Evolutionary conservation across 1,140 invertebrate species (phyloP), one percentile per base, ranked within the genome.

Genomic region (Tachypleus tridentatus): DNA sequence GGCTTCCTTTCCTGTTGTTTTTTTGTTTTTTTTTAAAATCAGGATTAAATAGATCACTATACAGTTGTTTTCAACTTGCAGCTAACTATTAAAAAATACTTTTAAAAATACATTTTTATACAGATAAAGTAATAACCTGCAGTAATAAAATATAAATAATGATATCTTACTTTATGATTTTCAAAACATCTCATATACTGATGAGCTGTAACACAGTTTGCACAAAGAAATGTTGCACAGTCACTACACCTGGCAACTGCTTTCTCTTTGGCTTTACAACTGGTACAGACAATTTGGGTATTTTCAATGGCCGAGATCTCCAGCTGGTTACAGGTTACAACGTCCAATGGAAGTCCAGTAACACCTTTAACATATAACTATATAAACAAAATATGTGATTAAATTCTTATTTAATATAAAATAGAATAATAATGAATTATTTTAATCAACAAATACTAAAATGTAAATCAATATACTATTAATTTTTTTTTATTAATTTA

Each of bases 121-220:
- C 29, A 29, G 29, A 29, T 29, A 29, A 29, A 29, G 29, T 29
- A 29, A 29, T 29, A 29, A 29, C 29, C 29, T 29, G 29, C 29
- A 54, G 53, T 3, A 8, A 8, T n/a, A n/a, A 29, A 29, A 29
- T 29, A 29, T 29, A 29, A 29, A 29, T 2, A 29, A 29, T 29
- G 29, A 29, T 2, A 29, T 29, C 52, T 65, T 57, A 80, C 79
- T 73, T 76, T 76, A 67, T 96, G 93, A 71, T 88, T 91, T 77
- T 95, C 91, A 76, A 95, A 95, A 77, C 91, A 93, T 58, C 90
- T 82, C 92, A 97, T 96, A 67, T 80, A 81, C 75, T 92, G 87
- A 77, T 97, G 93, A 58, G 93, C 93, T 50, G 88, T 90, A 69
- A 94, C 90, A 78, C 93, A 97, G 75, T 92, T 91, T 47, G 86